These are phyloP conservation scores for Tachyglossus aculeatus DNA, from an alignment of 2,797 vertebrate genomes.

Conservation along the genomic window DNA sequence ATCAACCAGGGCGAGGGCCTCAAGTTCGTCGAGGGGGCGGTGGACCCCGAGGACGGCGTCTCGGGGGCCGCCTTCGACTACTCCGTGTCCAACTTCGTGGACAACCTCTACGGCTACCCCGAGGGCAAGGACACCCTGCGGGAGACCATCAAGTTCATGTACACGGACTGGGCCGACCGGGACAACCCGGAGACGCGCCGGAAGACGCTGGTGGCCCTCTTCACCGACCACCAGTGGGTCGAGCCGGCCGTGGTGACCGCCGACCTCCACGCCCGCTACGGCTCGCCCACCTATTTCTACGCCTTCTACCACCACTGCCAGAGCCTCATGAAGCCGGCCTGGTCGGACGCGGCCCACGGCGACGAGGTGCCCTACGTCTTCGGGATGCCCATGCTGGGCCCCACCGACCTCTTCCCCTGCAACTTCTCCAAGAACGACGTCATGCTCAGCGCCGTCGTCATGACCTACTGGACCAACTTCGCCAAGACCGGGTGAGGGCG, in stretches of 20 bases:
- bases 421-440: conserved; percentile 99
- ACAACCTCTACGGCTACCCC: conserved; percentile 96
- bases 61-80: conserved; percentile 98
- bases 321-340: conserved; percentile 98
- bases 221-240: conserved; percentile 99
- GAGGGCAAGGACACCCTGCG: conserved; percentile 96
- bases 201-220: conserved; percentile 96
- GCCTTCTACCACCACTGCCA: conserved; percentile 99
- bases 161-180: conserved; percentile 97
- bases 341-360: conserved; percentile 96
- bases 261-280: conserved; percentile 94
- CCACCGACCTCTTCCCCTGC: conserved; percentile 97
- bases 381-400: conserved; percentile 96
- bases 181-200: conserved; percentile 96
- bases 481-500: conserved; percentile 96
- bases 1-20: conserved; percentile 98
- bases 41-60: conserved; percentile 95
- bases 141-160: conserved; percentile 99
- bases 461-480: conserved; percentile 99
- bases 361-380: conserved; percentile 98
- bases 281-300: conserved; percentile 97
- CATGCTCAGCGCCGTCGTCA: conserved; percentile 98
- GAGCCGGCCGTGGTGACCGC: conserved; percentile 96
- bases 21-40: conserved; percentile 96
- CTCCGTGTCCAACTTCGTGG: conserved; percentile 97